Conservation (phyloP, 2,797 vertebrate species). For the Poecilia velifera region DNA sequence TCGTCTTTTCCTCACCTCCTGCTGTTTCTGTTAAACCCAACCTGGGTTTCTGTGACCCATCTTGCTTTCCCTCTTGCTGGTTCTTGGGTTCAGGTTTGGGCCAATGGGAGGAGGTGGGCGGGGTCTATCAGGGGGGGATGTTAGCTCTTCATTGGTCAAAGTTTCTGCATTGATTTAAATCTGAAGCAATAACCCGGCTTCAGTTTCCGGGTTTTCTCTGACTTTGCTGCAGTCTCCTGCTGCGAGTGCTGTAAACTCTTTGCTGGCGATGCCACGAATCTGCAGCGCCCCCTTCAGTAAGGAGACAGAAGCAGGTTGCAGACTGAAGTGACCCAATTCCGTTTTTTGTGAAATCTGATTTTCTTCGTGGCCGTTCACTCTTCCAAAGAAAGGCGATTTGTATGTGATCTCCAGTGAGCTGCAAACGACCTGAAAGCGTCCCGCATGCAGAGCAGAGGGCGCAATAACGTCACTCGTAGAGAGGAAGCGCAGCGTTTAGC, state of each 20-base stretch:
- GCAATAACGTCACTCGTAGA: no score
- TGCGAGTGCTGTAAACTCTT: neutral
- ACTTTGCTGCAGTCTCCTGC: neutral
- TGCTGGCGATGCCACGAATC: neutral
- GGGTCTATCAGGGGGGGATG: neutral
- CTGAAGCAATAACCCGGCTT: neutral
- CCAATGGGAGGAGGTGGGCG: neutral
- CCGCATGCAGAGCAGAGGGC: no score
- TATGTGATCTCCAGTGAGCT: no score
- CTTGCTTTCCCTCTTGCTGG: neutral
- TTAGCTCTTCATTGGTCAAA: neutral
- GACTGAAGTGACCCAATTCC: neutral
- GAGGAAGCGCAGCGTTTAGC: no score
- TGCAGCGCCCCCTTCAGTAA: neutral
- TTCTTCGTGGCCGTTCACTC: no score
- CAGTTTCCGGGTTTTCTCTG: neutral
- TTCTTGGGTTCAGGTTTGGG: neutral
- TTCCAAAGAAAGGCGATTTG: no score
- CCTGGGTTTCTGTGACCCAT: neutral
- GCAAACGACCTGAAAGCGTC: no score
- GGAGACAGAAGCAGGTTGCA: neutral
- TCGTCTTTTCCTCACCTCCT: constrained; percentile 17
- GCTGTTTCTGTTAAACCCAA: neutral
- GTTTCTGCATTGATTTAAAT: neutral
- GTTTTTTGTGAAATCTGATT: no score